phyloP scores from a whole-genome alignment of 2,797 vertebrate species.

The Carduelis carduelis region DNA sequence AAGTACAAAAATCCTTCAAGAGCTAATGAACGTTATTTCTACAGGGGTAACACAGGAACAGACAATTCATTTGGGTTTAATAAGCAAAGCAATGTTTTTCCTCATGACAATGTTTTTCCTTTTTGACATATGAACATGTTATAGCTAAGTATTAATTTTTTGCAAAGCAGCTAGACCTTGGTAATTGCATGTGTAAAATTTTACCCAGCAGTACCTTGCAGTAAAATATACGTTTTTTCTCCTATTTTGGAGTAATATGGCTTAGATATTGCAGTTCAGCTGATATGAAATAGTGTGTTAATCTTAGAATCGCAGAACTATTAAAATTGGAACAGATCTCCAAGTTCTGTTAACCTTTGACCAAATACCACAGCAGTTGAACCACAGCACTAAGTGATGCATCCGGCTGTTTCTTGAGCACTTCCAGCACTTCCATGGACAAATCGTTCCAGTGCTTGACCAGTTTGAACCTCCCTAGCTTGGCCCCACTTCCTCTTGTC shows the following conservation, averaged over 20 bases:
- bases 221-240: background rate
- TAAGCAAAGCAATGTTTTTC: background rate
- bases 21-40: background rate
- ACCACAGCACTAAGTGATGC: rapidly evolving
- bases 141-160: background rate
- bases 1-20: background rate
- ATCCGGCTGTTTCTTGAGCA: background rate
- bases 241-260: background rate
- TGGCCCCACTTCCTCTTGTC: rapidly evolving
- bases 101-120: background rate
- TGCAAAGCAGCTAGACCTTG: background rate
- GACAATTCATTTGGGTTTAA: background rate
- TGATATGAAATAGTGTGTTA: background rate
- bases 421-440: background rate
- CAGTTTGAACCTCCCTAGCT: background rate
- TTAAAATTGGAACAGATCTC: background rate
- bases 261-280: background rate
- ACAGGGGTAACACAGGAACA: background rate
- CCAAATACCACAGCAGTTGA: background rate
- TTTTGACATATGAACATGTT: background rate
- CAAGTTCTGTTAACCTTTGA: background rate
- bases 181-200: background rate
- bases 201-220: background rate
- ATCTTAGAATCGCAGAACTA: background rate
- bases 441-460: rapidly evolving